Evolutionary conservation across 2,888 invertebrate genomes (phyloP), one percentile per base, ranked within the genome.

Genomic region (Scaptomyza parva): DNA sequence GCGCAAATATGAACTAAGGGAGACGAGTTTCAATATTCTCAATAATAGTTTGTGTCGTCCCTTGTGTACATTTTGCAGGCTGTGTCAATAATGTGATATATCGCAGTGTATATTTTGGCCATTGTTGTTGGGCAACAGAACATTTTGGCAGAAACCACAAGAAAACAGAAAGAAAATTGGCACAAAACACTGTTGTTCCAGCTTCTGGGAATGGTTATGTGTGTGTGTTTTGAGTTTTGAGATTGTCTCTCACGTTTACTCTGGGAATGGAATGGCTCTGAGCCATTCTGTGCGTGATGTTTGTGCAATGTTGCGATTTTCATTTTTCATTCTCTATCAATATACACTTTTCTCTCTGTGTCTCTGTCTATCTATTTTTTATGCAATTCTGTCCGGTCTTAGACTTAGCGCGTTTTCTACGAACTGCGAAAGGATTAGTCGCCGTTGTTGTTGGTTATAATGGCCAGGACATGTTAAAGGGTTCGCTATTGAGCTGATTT

Each of bases 271-370:
- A 66, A 54, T 47, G 30, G 14, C 2, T 14, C 52, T 37, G 26
- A 35, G 40, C 52, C 26, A 75, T 30, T 30, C 75, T 30, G 81
- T 84, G 61, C 80, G 80, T 81, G 80, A 74, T 70, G 75, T 81
- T 86, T 68, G 87, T 74, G 53, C 57, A 81, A 81, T 81, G 59
- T 81, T 84, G 78, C 87, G 80, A 86, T 81, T 86, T 86, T 76
- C 30, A 12, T 44, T 17, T 37, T 44, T 28, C n/a, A n/a, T n/a
- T n/a, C n/a, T n/a, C n/a, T n/a, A n/a, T n/a, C n/a, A n/a, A n/a
- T n/a, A n/a, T n/a, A n/a, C n/a, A n/a, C n/a, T n/a, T n/a, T n/a
- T n/a, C n/a, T n/a, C n/a, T n/a, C n/a, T n/a, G n/a, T 28, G 24
- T 28, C 26, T 43, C 40, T 44, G 11, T 28, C 11, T 51, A 8